Evolutionary conservation across 2,888 invertebrate species (phyloP).

Genomic region (Strigamia maritima): DNA sequence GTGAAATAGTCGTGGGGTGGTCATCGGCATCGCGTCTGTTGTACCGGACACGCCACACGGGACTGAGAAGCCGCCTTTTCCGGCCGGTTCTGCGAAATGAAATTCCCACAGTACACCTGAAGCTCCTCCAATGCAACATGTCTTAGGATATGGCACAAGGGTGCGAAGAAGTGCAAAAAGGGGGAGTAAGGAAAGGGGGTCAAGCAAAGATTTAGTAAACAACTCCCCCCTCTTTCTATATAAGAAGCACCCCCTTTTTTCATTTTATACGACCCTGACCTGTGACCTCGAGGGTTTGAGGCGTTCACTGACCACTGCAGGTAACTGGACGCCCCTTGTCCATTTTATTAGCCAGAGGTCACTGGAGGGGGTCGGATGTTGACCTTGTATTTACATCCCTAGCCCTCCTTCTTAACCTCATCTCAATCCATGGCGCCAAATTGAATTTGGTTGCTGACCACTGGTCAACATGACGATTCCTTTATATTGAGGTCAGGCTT

Average conservation of each 20-base stretch:
- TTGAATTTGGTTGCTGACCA: background rate
- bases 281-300: slow-evolving; percentile 1
- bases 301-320: slow-evolving; percentile 22
- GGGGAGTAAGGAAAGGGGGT: slow-evolving; percentile 8
- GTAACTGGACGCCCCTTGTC: slow-evolving; percentile 26
- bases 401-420: background rate
- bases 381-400: slow-evolving; percentile 12
- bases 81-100: background rate
- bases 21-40: background rate
- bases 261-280: slow-evolving; percentile 3
- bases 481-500: background rate
- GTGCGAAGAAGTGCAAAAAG: slow-evolving; percentile 17
- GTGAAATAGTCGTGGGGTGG: too few relatives aligned
- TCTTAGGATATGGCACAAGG: background rate
- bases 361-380: background rate
- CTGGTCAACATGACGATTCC: background rate
- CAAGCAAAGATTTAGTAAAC: slow-evolving; percentile 6
- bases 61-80: background rate
- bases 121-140: background rate
- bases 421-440: background rate
- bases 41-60: background rate
- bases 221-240: slow-evolving; percentile 8
- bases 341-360: slow-evolving; percentile 25
- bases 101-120: slow-evolving; percentile 24
- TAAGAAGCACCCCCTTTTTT: slow-evolving; percentile 15